Percentiles rank a stretch among this genome's conserved stretches.
Conservation (phyloP, 2,797 vertebrate species). For the Phataginus tricuspis region DNA sequence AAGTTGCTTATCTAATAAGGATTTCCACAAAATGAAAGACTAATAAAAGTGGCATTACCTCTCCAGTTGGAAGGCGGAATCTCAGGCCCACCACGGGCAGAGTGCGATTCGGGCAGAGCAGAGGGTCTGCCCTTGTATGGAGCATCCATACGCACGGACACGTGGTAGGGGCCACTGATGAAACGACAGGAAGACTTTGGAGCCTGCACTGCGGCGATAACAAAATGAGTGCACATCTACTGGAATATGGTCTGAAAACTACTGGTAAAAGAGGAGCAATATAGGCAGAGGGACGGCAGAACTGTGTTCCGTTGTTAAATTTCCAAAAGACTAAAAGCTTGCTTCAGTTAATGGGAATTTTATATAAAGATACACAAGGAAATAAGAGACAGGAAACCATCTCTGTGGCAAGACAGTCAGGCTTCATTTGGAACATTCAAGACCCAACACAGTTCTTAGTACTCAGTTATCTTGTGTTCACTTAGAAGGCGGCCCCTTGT, state of each 20-base stretch:
- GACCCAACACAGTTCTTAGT: neutral
- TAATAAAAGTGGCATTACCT: neutral
- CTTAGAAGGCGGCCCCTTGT: neutral
- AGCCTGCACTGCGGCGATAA: neutral
- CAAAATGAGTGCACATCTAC: neutral
- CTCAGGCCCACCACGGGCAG: neutral
- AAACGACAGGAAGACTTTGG: neutral
- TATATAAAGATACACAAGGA: neutral
- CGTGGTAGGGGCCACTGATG: rapidly evolving
- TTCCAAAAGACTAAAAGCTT: neutral
- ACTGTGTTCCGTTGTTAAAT: neutral
- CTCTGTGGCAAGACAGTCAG: neutral
- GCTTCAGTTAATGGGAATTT: neutral
- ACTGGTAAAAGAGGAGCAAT: neutral
- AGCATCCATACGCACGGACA: neutral
- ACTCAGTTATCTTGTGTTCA: neutral
- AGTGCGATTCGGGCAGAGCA: neutral
- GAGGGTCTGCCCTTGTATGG: neutral
- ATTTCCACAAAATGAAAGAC: neutral
- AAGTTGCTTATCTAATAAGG: neutral
- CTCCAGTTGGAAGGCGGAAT: neutral
- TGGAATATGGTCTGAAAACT: neutral
- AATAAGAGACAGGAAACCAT: neutral
- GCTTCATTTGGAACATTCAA: neutral
- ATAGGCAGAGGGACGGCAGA: neutral